A percentile compares a stretch with the other conserved stretches of the same genome.
Evolutionary conservation across 2,888 invertebrate species (phyloP).

Genomic region (Orthosia gracilis): DNA sequence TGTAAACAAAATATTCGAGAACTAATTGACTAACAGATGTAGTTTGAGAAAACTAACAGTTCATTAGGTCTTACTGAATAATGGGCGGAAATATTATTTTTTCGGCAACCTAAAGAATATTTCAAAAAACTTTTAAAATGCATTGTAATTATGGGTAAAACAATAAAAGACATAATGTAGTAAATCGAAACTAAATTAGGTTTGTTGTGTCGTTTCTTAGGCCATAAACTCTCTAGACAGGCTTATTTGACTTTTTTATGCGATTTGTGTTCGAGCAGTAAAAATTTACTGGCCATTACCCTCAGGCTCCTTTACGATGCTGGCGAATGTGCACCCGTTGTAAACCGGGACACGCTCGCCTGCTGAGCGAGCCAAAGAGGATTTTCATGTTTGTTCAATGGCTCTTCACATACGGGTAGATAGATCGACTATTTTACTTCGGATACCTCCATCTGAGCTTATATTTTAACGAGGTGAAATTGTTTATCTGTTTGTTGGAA

Average conservation of each 20-base stretch:
- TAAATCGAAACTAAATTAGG: conserved; percentile 50
- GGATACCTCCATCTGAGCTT: neutral
- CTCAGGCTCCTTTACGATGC: conserved; percentile 76
- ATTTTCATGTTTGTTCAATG: conserved; percentile 69
- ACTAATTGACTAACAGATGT: neutral
- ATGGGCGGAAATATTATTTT: neutral
- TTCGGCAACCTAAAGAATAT: neutral
- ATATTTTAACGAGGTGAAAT: conserved; percentile 1
- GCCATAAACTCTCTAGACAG: conserved; percentile 66
- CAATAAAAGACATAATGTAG: conserved; percentile 8
- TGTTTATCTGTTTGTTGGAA: neutral
- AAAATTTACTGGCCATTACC: conserved; percentile 79
- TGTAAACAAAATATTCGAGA: neutral
- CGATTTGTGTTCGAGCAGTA: conserved; percentile 76
- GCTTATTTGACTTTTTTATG: conserved; percentile 77
- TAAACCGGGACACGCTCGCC: conserved; percentile 69
- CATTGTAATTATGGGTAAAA: neutral
- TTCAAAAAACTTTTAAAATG: neutral
- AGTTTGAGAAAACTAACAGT: neutral
- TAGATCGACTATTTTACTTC: conserved; percentile 27
- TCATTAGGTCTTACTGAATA: neutral
- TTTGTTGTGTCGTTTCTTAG: conserved; percentile 61
- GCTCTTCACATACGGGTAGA: conserved; percentile 31
- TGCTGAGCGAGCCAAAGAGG: conserved; percentile 65
- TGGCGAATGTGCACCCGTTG: conserved; percentile 71